Evolutionary conservation across 2,797 vertebrate species (phyloP).

Genomic region (Kryptolebias ocellatus): DNA sequence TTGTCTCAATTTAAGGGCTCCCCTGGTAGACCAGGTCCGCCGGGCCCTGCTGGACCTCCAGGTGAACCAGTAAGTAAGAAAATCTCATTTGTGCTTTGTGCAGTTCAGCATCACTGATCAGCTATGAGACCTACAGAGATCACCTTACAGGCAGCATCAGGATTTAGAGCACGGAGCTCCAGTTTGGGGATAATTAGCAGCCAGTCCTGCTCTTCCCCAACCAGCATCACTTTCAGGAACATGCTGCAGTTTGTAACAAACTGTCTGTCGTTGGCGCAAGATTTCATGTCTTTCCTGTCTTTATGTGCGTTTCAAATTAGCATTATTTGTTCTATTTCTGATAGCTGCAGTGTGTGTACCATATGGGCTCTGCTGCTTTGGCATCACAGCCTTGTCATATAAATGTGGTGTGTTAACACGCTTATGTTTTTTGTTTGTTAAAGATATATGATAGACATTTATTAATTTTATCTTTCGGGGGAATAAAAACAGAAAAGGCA

Average conservation of each 20-base stretch:
- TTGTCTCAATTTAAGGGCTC: slow-evolving; percentile 86
- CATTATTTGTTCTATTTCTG: slow-evolving; percentile 18
- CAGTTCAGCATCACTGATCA: slow-evolving; percentile 33
- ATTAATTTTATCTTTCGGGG: slow-evolving; percentile 19
- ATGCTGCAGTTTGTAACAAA: slow-evolving; percentile 35
- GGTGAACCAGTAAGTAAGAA: slow-evolving; percentile 91
- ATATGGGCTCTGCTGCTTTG: slow-evolving; percentile 9
- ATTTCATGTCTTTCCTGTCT: slow-evolving; percentile 26
- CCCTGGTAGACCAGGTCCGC: slow-evolving; percentile 90
- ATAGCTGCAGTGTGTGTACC: slow-evolving; percentile 12
- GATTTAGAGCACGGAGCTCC: slow-evolving; percentile 18
- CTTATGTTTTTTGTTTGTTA: slow-evolving; percentile 27
- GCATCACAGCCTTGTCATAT: slow-evolving; percentile 32
- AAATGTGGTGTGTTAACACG: slow-evolving; percentile 19
- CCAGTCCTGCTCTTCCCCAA: slow-evolving; percentile 21
- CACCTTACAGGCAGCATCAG: slow-evolving; percentile 23
- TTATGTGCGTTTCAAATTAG: slow-evolving; percentile 38
- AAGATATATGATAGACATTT: slow-evolving; percentile 26
- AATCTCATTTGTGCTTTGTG: slow-evolving; percentile 29
- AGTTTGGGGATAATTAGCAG: slow-evolving; percentile 41
- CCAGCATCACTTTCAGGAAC: slow-evolving; percentile 33
- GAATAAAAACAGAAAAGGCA: not conserved
- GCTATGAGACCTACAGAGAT: slow-evolving; percentile 11
- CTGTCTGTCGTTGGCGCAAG: slow-evolving; percentile 41
- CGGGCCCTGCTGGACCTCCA: slow-evolving; percentile 91